Conservation (phyloP, 2,888 invertebrate species). For the Petrolisthes cinctipes region DNA sequence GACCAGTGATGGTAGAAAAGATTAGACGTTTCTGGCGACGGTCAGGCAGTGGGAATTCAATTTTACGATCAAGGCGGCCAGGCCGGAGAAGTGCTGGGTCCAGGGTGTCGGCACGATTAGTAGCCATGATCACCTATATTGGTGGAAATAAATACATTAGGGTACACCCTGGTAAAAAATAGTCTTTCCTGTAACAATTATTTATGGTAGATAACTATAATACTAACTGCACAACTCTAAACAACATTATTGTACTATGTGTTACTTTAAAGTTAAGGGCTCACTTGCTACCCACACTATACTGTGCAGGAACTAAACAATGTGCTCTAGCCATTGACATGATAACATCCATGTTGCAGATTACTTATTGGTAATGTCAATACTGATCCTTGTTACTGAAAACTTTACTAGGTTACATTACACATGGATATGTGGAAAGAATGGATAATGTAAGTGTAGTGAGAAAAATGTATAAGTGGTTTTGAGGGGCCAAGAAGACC, state of each 20-base stretch:
- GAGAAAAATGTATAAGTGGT: no score
- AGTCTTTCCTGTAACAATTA: not conserved
- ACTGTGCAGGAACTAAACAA: no score
- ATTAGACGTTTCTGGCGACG: constrained; percentile 90
- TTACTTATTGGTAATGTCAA: no score
- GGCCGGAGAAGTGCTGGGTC: constrained; percentile 97
- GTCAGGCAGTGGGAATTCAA: constrained; percentile 98
- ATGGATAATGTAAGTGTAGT: no score
- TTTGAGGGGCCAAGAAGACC: no score
- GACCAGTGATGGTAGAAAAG: constrained; percentile 96
- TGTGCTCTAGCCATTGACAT: no score
- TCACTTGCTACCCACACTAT: no score
- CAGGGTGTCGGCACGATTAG: constrained; percentile 96
- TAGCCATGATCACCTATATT: constrained; percentile 89
- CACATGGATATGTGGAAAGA: no score
- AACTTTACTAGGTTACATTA: no score
- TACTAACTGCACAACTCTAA: not conserved
- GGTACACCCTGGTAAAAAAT: not conserved
- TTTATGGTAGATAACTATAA: not conserved
- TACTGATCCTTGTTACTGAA: no score
- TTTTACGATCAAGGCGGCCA: constrained; percentile 97
- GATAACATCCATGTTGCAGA: no score
- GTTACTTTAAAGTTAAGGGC: not conserved
- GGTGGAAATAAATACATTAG: not conserved
- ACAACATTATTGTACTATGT: not conserved